A percentile compares a stretch with the other conserved stretches of the same genome.
Conservation (phyloP, 2,888 invertebrate species). For the Pterostichus niger region DNA sequence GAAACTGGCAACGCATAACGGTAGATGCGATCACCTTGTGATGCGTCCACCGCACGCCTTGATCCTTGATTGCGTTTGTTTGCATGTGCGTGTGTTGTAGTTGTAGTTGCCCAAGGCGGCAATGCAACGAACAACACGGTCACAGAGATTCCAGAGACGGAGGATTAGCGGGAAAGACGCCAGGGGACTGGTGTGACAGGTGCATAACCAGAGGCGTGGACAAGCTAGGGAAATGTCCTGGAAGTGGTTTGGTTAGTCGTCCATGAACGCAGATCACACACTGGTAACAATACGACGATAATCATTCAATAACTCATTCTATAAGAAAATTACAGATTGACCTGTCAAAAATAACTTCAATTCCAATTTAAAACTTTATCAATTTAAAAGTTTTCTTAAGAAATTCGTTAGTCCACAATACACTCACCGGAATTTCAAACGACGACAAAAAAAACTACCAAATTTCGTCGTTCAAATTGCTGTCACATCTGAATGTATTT, state of each 20-base stretch:
- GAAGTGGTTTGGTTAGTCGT: not conserved
- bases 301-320: no score
- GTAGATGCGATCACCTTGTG: conserved; percentile 2
- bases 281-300: not conserved
- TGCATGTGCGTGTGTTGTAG: conserved; percentile 1
- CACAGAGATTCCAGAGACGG: conserved; percentile 18
- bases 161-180: conserved; percentile 12
- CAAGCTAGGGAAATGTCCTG: not conserved
- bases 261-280: not conserved
- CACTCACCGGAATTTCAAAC: no score
- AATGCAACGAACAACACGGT: conserved; percentile 32
- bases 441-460: no score
- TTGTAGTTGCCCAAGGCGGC: conserved; percentile 1
- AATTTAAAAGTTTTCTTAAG: no score
- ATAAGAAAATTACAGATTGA: no score
- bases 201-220: conserved; percentile 53
- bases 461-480: no score
- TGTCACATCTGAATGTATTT: no score
- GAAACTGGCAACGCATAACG: not conserved
- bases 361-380: no score
- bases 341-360: no score
- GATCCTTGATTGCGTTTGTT: conserved; percentile 24
- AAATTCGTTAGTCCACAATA: no score
- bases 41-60: not conserved
- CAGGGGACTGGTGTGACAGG: conserved; percentile 27